Percentiles rank a stretch among this genome's conserved stretches.
Conservation (phyloP, 2,113 vertebrate species). For the Herpetotheres cachinnans region DNA sequence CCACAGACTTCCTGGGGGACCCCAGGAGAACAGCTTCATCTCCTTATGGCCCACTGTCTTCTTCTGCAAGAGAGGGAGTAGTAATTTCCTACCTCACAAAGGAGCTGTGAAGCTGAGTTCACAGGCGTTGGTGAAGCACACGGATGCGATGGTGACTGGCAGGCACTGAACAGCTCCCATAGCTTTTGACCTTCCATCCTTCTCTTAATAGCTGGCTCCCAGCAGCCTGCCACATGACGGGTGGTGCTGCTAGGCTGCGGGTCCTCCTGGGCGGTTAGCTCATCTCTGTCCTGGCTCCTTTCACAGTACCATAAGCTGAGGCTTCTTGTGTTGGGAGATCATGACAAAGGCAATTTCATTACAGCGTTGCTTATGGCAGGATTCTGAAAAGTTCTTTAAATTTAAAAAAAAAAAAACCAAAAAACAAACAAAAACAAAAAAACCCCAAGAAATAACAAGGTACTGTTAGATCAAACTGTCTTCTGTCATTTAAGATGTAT, state of each 20-base stretch:
- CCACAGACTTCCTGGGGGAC: neutral
- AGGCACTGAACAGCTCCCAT: neutral
- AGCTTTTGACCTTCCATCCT: neutral
- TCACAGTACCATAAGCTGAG: neutral
- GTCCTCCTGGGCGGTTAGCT: neutral
- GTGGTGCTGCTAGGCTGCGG: neutral
- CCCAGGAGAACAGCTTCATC: neutral
- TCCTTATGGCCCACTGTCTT: neutral
- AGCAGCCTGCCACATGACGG: neutral
- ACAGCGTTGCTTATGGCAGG: neutral
- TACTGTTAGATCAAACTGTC: neutral
- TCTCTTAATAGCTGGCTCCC: neutral
- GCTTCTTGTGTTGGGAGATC: neutral
- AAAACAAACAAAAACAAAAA: no score
- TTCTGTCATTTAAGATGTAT: neutral
- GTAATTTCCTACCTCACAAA: constrained; percentile 2
- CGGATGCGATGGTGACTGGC: neutral
- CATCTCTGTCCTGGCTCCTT: neutral
- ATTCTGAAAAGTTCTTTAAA: neutral
- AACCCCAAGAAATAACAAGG: neutral
- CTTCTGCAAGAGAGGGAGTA: neutral
- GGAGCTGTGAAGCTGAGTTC: neutral
- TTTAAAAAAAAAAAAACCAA: neutral
- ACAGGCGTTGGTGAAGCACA: neutral
- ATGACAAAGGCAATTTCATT: neutral